Base-by-base conservation (phyloP, 2,888 invertebrate species). In the Eucera pruinosa region DNA sequence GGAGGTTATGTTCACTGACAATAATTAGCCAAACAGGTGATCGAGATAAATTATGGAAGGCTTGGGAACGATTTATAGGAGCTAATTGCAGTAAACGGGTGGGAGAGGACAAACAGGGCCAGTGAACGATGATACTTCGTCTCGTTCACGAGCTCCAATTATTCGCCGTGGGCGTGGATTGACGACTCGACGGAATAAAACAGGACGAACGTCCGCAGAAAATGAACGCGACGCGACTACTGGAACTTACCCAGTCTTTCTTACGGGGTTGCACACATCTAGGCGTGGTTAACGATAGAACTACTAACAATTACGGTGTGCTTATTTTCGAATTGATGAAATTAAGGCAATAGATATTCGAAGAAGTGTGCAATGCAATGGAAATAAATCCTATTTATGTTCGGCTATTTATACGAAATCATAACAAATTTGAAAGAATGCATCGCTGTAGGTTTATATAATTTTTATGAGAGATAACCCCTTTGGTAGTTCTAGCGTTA, bases 51-150 rank as follows among this genome's bases (percentile, higher is more conserved):
- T 87, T 88, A 85, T 85, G 61, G 72, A 62, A 52, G 33, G 30
- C 60, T 54, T n/a, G 50, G n/a, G 41, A 43, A 78, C 84, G 78
- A 90, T 86, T 90, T 90, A 90, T 82, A 89, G 83, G 82, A 79
- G 55, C 78, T 90, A 90, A 90, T 90, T 89, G 84, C 83, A 66
- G 11, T 57, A 60, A 30, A 67, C 66, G 64, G 61, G 58, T 73
- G 73, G 71, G 43, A 65, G 23, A 65, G 58, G 71, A 76, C 85
- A 86, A 86, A 88, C 81, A 88, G 68, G 70, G 67, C 58, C 50
- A 30, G 30, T n/a, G 23, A 60, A 43, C 61, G 76, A 45, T 45
- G 52, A 48, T 65, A 62, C 60, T 81, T 80, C 78, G 64, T 77
- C 78, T 78, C 70, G 73, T 79, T 75, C 67, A 80, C 45, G 76